Evolutionary conservation across 1,140 invertebrate genomes (phyloP).

Genomic region (Drosophila fuyamai): DNA sequence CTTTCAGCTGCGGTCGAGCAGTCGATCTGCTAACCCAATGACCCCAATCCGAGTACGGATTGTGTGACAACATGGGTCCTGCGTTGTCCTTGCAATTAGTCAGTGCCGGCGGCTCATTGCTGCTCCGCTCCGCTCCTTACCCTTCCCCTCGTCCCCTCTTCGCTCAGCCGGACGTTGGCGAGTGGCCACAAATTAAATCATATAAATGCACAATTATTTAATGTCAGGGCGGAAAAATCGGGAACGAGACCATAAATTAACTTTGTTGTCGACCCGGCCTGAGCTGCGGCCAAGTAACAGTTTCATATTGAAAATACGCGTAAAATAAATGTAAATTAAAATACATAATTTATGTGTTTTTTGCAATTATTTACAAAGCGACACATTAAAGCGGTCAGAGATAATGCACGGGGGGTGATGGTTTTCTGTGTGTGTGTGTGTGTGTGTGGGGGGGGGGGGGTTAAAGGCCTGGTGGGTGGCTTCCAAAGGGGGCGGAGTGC

Average conservation of each 20-base stretch:
- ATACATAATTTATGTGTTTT: slow-evolving; percentile 80
- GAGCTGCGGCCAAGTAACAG: slow-evolving; percentile 37
- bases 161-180: slow-evolving; percentile 24
- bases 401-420: slow-evolving; percentile 45
- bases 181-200: slow-evolving; percentile 80
- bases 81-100: slow-evolving; percentile 63
- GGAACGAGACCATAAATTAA: slow-evolving; percentile 59
- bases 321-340: slow-evolving; percentile 83
- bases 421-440: no score
- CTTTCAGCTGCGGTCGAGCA: slow-evolving; percentile 13
- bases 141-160: background rate
- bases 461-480: background rate
- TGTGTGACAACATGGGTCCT: slow-evolving; percentile 17
- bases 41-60: slow-evolving; percentile 50
- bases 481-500: background rate
- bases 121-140: slow-evolving; percentile 22
- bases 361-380: slow-evolving; percentile 82
- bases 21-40: slow-evolving; percentile 63
- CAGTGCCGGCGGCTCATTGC: slow-evolving; percentile 60
- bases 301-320: slow-evolving; percentile 67
- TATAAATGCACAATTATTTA: slow-evolving; percentile 83
- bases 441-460: no score
- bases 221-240: slow-evolving; percentile 57
- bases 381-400: slow-evolving; percentile 76
- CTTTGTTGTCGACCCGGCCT: slow-evolving; percentile 27